Base-by-base conservation (phyloP, 2,113 vertebrate genomes). In the Albula goreensis region DNA sequence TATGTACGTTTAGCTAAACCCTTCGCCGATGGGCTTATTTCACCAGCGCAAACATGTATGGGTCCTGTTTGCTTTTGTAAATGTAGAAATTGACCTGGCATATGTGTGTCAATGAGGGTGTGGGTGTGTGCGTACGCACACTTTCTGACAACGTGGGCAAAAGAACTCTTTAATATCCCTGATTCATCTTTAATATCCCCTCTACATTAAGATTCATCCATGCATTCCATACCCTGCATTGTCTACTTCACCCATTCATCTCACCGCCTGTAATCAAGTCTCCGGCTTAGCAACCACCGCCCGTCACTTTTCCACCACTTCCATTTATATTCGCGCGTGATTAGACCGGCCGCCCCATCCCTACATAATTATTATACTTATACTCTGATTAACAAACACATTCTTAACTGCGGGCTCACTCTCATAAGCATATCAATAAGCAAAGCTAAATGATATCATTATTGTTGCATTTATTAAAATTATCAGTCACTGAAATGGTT, bases 381-480 rank as follows among this genome's bases (percentile, higher is more conserved):
- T 95, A 94, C 92, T 92, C 91, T 93, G 93, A 95, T 94, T 94
- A 95, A 95, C 94, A 94, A 50, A 12, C 95, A 94, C 93, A 93
- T 91, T 90, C 86, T 82, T 83, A 87, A 86, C 87, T 5, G 85
- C 85, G 84, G 87, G 89, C 88, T 48, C 92, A 91, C 92, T 91
- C 91, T 92, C 85, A 89, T 87, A 89, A 91, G 90, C 90, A 91
- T 90, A 91, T 93, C 90, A 93, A 92, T 93, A 93, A 93, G 89
- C 90, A 91, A 90, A 89, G 91, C 91, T 94, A 93, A 91, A 93
- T 92, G 84, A 93, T 93, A 92, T 93, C 92, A 93, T 90, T 91
- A 91, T 85, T 82, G 91, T 91, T 94, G 93, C 92, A 87, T 88
- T 88, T 92, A 92, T 94, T 93, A 93, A 91, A 91, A 92, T 88